Conservation (phyloP, 2,797 vertebrate species). For the Neostethus bicornis region DNA sequence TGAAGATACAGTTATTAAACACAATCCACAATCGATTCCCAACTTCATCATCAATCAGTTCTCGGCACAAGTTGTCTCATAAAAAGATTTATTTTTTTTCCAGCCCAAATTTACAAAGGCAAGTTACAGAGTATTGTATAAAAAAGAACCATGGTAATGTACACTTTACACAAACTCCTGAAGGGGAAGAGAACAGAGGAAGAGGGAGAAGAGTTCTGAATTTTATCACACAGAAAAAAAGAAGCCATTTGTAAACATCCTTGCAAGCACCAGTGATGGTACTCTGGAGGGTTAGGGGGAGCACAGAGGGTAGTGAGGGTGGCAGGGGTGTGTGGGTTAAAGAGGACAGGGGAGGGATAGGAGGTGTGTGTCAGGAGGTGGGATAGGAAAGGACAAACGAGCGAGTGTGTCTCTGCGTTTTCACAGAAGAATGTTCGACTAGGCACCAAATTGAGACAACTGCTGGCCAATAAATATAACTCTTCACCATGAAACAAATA, state of each 20-base stretch:
- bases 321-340: slow-evolving; percentile 11
- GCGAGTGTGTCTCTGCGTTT: slow-evolving; percentile 69
- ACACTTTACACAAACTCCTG: slow-evolving; percentile 97
- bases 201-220: slow-evolving; percentile 68
- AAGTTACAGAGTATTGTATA: slow-evolving; percentile 93
- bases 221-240: slow-evolving; percentile 77
- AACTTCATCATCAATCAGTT: slow-evolving; percentile 66
- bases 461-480: slow-evolving; percentile 82
- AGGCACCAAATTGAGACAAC: slow-evolving; percentile 81
- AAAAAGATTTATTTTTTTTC: slow-evolving; percentile 99
- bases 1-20: background rate
- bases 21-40: too few relatives aligned
- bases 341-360: background rate
- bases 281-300: slow-evolving; percentile 42
- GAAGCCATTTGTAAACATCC: slow-evolving; percentile 87
- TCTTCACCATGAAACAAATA: slow-evolving; percentile 81
- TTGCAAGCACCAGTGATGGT: slow-evolving; percentile 80
- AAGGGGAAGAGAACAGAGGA: slow-evolving; percentile 65
- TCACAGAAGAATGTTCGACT: slow-evolving; percentile 78
- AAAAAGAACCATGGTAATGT: slow-evolving; percentile 96
- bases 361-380: slow-evolving; percentile 51
- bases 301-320: too few relatives aligned
- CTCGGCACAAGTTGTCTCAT: slow-evolving; percentile 93
- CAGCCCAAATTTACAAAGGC: slow-evolving; percentile 97
- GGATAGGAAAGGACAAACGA: slow-evolving; percentile 57